Percentiles rank a stretch among this genome's conserved stretches.
phyloP scores from a whole-genome alignment of 2,888 invertebrate genomes.

The Calliopum simillimum region DNA sequence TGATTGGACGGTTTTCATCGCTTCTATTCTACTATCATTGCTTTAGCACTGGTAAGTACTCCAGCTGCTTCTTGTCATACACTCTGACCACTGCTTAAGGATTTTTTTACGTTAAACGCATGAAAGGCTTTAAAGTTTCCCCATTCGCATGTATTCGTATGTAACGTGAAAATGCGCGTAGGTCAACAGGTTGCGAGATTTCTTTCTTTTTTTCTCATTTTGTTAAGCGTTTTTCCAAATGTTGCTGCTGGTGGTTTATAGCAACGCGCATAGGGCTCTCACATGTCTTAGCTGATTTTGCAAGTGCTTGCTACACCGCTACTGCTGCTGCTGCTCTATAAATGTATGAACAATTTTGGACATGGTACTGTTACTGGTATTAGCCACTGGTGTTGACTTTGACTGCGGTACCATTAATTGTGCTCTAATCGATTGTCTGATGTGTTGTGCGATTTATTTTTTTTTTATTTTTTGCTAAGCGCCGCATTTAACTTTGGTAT shows the following conservation, averaged over 20 bases:
- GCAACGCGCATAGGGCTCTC: neutral
- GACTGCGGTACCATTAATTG: conserved; percentile 45
- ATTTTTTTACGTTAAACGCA: neutral
- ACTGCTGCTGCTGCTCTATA: conserved; percentile 43
- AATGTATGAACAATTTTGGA: conserved; percentile 30
- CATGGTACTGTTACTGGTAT: conserved; percentile 3
- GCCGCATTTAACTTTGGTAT: neutral
- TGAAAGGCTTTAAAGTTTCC: neutral
- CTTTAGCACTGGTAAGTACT: too few relatives aligned
- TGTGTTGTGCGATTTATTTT: conserved; percentile 16
- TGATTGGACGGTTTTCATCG: too few relatives aligned
- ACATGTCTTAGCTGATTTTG: conserved; percentile 5
- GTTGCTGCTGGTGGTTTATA: neutral
- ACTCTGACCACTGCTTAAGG: too few relatives aligned
- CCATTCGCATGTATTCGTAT: neutral
- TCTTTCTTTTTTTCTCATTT: too few relatives aligned
- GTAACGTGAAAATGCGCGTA: conserved; percentile 42
- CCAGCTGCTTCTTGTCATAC: too few relatives aligned
- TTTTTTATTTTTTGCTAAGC: neutral
- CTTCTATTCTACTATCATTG: too few relatives aligned
- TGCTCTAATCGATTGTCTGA: conserved; percentile 40
- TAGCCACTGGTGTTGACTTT: conserved; percentile 45
- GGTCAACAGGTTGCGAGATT: conserved; percentile 56
- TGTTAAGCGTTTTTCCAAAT: too few relatives aligned
- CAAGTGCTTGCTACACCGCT: conserved; percentile 22